Evolutionary conservation across 2,113 vertebrate genomes (phyloP).

Genomic region (Origma solitaria): DNA sequence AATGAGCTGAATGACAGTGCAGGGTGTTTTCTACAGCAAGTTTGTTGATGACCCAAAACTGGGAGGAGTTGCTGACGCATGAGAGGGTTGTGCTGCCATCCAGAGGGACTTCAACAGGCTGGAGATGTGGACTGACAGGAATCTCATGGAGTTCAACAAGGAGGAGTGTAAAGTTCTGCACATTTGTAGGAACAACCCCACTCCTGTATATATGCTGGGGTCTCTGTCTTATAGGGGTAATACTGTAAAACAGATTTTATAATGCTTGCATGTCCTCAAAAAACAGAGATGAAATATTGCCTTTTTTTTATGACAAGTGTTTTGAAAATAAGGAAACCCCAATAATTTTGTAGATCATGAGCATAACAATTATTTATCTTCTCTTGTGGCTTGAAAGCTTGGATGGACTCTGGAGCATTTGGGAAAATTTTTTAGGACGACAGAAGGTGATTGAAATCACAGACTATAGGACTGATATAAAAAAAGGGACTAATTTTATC

Average conservation of each 20-base stretch:
- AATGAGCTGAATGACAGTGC: neutral
- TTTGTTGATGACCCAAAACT: neutral
- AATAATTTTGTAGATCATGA: neutral
- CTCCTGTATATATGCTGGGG: rapidly evolving
- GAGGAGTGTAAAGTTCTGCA: neutral
- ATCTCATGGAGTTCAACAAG: neutral
- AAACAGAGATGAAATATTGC: neutral
- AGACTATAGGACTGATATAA: neutral
- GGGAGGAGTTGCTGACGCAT: neutral
- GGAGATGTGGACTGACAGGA: neutral
- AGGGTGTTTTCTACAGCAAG: neutral
- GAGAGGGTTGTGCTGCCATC: neutral
- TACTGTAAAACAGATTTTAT: neutral
- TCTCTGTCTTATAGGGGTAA: neutral
- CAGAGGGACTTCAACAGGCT: neutral
- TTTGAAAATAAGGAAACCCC: neutral
- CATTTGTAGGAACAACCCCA: neutral
- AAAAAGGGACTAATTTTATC: neutral
- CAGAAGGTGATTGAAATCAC: neutral
- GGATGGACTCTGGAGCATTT: neutral
- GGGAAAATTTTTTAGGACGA: neutral
- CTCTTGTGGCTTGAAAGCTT: neutral
- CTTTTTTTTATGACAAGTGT: neutral
- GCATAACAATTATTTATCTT: neutral
- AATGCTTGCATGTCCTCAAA: neutral